Percentiles rank a stretch among this genome's conserved stretches.
phyloP scores from a whole-genome alignment of 2,888 invertebrate genomes.

The Noctua janthina region DNA sequence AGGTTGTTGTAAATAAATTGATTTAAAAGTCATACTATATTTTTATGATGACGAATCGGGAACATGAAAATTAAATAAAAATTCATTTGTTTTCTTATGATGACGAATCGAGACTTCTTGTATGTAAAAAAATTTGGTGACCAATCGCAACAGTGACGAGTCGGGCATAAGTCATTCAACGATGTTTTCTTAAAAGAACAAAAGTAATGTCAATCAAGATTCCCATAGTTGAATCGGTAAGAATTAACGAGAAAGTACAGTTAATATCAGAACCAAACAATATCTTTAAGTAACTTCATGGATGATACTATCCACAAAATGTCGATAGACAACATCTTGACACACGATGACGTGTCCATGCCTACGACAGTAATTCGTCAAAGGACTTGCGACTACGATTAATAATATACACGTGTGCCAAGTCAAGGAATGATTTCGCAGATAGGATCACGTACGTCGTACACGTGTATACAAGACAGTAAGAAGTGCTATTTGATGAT shows the following conservation, averaged over 20 bases:
- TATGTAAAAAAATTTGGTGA: too few species aligned
- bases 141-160: too few species aligned
- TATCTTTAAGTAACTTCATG: background rate
- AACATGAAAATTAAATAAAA: too few species aligned
- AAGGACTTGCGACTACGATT: slow-evolving; percentile 29
- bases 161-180: background rate
- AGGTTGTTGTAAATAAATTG: too few species aligned
- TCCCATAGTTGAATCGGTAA: background rate
- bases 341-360: background rate
- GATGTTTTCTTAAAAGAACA: background rate
- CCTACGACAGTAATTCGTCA: slow-evolving; percentile 5
- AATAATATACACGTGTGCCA: background rate
- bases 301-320: background rate
- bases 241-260: background rate
- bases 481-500: background rate
- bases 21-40: too few species aligned
- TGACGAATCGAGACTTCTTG: too few species aligned
- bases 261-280: background rate
- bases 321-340: background rate
- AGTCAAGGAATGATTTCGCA: background rate
- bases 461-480: background rate
- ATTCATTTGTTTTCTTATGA: too few species aligned
- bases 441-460: background rate
- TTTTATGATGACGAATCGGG: too few species aligned
- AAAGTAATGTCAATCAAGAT: background rate